phyloP scores from a whole-genome alignment of 1,140 invertebrate species.

The Sitodiplosis mosellana region DNA sequence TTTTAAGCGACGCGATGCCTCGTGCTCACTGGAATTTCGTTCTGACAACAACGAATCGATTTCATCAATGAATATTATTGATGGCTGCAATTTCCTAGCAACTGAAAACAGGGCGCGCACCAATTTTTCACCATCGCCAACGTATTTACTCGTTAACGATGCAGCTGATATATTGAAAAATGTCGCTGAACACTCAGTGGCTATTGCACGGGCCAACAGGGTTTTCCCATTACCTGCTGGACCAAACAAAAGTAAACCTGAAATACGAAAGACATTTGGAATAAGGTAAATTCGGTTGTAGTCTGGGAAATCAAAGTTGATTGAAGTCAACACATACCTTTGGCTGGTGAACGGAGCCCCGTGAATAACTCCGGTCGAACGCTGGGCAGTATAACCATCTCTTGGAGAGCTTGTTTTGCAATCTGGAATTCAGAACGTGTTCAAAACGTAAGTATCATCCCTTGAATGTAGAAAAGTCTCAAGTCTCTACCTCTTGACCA shows the following conservation, averaged over 20 bases:
- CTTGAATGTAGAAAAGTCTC: not conserved
- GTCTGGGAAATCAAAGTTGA: no score
- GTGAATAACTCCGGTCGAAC: conserved; percentile 91
- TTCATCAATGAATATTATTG: conserved; percentile 92
- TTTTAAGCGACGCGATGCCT: conserved; percentile 89
- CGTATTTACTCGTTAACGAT: conserved; percentile 94
- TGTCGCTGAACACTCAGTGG: conserved; percentile 78
- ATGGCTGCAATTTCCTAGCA: conserved; percentile 79
- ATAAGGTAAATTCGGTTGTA: no score
- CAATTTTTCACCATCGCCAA: conserved; percentile 95
- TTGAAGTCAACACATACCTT: not conserved
- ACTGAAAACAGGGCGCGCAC: conserved; percentile 89
- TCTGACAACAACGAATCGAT: conserved; percentile 89
- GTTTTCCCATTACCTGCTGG: conserved; percentile 78
- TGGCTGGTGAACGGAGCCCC: conserved; percentile 42
- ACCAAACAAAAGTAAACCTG: conserved; percentile 71
- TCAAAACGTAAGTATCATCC: not conserved
- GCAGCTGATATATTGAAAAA: conserved; percentile 97
- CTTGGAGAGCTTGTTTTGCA: conserved; percentile 89
- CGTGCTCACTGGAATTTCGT: conserved; percentile 81
- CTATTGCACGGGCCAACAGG: conserved; percentile 73
- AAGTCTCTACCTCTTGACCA: conserved; percentile 48
- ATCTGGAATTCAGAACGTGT: conserved; percentile 29
- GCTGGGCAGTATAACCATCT: conserved; percentile 93
- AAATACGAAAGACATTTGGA: not conserved